Evolutionary conservation across 2,888 invertebrate genomes (phyloP), one percentile per base, ranked within the genome.

Genomic region (Odontothrips loti): DNA sequence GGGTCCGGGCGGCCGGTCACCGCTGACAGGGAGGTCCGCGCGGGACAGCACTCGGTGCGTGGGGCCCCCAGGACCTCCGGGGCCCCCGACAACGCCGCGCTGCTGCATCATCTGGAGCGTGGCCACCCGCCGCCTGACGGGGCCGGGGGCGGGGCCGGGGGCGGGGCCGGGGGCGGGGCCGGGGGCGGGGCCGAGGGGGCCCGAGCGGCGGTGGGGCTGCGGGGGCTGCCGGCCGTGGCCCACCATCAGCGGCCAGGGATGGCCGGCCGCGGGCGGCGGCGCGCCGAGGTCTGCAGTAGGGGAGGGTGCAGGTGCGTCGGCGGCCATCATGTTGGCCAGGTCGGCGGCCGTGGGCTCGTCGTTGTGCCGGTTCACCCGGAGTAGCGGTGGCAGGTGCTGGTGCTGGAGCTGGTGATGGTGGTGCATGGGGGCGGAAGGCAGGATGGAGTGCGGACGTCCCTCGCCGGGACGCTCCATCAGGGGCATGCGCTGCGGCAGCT

Each of bases 91-190:
- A 6, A 0, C 85, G 86, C 68, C 68, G 10, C 86, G 87, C 80
- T 88, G 87, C 85, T 93, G 92, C 79, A 93, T 89, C 93, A 93
- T 93, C 87, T 93, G 93, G 51, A 93, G 85, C 0, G 93, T 92
- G 17, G 92, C 90, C 0, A 93, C 90, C 82, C 89, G 88, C 0
- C 90, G 89, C 47, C 90, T 89, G 58, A 11, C 68, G 23, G 68
- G 68, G 11, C 8, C 68, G 68, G 11, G 23, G 0, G 27, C 9
- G 68, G 23, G 68, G 51, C 68, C 68, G 23, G 20, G 63, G 63
- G 63, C 68, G 23, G 51, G 9, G 23, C n/a, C 63, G 63, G 9
- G 63, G 63, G 20, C 68, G n/a, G 68, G 23, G 23, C 51, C 68
- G 68, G 9, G n/a, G n/a, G 68, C 23, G 68, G 23, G 68, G 27